Evolutionary conservation across 1,140 invertebrate species (phyloP).

Genomic region (Drosophila nannoptera): DNA sequence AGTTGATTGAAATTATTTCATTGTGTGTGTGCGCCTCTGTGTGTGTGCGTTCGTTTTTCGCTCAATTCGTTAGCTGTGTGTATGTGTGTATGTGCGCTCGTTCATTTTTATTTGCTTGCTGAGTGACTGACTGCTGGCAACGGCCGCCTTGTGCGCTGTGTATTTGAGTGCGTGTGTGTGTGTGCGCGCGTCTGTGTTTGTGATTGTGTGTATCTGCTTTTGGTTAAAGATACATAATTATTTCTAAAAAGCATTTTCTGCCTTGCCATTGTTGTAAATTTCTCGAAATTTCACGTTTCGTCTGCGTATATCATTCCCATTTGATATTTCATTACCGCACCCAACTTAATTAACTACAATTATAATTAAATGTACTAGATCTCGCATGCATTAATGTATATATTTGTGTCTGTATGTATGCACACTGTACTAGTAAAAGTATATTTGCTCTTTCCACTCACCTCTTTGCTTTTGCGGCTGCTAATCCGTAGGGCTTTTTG

Average conservation of each 20-base stretch:
- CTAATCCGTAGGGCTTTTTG: conserved; percentile 38
- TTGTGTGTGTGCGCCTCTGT: conserved; percentile 19
- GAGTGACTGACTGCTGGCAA: conserved; percentile 36
- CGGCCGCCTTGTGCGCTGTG: conserved; percentile 16
- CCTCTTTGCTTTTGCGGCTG: conserved; percentile 28
- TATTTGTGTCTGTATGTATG: neutral
- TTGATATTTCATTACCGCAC: conserved; percentile 21
- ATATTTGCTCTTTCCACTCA: conserved; percentile 23
- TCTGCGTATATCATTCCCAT: conserved; percentile 25
- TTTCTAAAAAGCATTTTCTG: conserved; percentile 79
- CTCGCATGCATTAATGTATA: neutral
- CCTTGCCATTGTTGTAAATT: conserved; percentile 77
- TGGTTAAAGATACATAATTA: conserved; percentile 78
- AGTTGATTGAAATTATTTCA: conserved; percentile 76
- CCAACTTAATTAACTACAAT: conserved; percentile 34
- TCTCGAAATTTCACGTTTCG: conserved; percentile 67
- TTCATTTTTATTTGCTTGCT: conserved; percentile 51
- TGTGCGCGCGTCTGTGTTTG: conserved; percentile 24
- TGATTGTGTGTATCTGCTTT: conserved; percentile 66
- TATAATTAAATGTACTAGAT: conserved; percentile 3
- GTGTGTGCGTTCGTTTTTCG: conserved; percentile 50
- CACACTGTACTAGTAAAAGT: neutral
- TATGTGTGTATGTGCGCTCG: conserved; percentile 41
- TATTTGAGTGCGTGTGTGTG: conserved; percentile 16
- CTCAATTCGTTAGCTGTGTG: conserved; percentile 45